Conservation (phyloP, 2,113 vertebrate genomes). For the Protobothrops flavoviridis region DNA sequence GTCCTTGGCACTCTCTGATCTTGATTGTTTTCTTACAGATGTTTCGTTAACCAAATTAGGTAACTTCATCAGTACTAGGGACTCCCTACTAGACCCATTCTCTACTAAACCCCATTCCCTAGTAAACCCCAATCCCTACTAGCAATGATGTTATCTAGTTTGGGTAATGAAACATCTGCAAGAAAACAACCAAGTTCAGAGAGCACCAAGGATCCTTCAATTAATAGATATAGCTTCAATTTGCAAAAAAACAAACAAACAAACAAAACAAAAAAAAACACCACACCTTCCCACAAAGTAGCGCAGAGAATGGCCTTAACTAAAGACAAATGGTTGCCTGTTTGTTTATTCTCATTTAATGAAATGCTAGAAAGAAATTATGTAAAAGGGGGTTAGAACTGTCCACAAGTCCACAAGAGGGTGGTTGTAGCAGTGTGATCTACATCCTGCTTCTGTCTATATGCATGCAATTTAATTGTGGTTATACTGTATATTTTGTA, state of each 20-base stretch:
- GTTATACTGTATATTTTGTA: not conserved
- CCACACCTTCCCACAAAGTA: not conserved
- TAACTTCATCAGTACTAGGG: not conserved
- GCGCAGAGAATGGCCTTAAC: not conserved
- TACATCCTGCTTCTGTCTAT: not conserved
- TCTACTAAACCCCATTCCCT: not conserved
- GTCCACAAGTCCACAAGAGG: not conserved
- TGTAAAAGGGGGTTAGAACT: not conserved
- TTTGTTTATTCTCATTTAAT: not conserved
- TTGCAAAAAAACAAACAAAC: not conserved
- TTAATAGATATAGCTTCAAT: not conserved
- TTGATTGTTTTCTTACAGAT: not conserved
- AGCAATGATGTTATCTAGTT: not conserved
- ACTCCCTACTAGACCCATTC: not conserved
- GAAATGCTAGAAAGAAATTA: not conserved
- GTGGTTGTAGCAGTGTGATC: not conserved
- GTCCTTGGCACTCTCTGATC: not conserved
- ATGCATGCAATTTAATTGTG: not conserved
- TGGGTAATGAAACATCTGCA: not conserved
- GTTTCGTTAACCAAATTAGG: not conserved
- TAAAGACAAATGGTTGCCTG: not conserved
- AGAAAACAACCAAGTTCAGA: not conserved
- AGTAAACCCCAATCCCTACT: not conserved
- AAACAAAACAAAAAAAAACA: not conserved
- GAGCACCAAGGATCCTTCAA: not conserved